Conservation (phyloP, 2,797 vertebrate genomes). For the Xiphophorus birchmanni region DNA sequence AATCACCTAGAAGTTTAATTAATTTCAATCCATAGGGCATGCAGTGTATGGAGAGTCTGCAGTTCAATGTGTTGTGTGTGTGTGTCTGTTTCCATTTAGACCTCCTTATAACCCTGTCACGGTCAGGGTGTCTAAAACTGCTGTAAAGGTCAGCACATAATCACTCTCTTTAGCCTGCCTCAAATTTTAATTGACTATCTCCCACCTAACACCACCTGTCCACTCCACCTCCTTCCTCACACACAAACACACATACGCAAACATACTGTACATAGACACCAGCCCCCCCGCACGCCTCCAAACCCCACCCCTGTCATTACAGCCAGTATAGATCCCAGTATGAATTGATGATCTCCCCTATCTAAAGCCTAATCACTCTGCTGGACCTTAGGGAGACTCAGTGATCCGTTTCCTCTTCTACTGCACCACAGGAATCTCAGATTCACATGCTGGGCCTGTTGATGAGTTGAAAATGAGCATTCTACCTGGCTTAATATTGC, state of each 20-base stretch:
- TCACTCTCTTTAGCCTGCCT: slow-evolving; percentile 82
- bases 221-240: slow-evolving; percentile 1
- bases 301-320: slow-evolving; percentile 57
- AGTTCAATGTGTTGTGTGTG: slow-evolving; percentile 36
- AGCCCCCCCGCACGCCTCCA: neutral
- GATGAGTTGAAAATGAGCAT: slow-evolving; percentile 78
- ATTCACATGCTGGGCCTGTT: slow-evolving; percentile 71
- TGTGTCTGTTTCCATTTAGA: slow-evolving; percentile 68
- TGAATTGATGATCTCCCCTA: slow-evolving; percentile 82
- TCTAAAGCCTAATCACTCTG: slow-evolving; percentile 79
- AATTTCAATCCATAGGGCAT: slow-evolving; percentile 72
- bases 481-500: slow-evolving; percentile 70
- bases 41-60: slow-evolving; percentile 40
- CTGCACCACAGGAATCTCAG: slow-evolving; percentile 60
- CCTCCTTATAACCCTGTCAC: slow-evolving; percentile 73
- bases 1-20: slow-evolving; percentile 74
- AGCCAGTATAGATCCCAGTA: slow-evolving; percentile 74
- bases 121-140: slow-evolving; percentile 73
- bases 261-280: slow-evolving; percentile 36
- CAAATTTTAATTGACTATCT: slow-evolving; percentile 85
- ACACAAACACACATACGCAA: slow-evolving; percentile 10
- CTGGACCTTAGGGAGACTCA: slow-evolving; percentile 75
- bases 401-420: slow-evolving; percentile 75
- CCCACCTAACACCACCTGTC: slow-evolving; percentile 33
- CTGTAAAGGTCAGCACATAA: slow-evolving; percentile 84